Conservation (phyloP, 2,797 vertebrate species). For the Chiloscyllium punctatum region DNA sequence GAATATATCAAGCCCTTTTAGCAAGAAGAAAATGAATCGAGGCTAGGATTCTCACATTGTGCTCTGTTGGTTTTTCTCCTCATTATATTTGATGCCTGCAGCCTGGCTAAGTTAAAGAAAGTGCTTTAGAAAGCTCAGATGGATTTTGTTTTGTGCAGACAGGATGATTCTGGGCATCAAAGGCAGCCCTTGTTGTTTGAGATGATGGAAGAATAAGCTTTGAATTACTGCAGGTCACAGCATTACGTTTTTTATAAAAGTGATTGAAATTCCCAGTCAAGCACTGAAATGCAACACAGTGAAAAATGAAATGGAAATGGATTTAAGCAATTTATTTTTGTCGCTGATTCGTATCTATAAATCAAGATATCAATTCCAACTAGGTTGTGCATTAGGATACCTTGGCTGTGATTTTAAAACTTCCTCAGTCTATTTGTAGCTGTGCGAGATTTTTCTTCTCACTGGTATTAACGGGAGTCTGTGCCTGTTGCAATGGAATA, state of each 20-base stretch:
- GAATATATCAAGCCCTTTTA: slow-evolving; percentile 57
- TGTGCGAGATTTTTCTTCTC: neutral
- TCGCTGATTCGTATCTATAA: neutral
- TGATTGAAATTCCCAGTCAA: neutral
- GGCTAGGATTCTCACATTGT: slow-evolving; percentile 58
- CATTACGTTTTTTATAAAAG: neutral
- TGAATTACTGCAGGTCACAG: slow-evolving; percentile 8
- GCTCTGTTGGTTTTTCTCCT: slow-evolving; percentile 64
- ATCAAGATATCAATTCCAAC: neutral
- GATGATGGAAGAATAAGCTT: neutral
- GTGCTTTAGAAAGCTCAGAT: slow-evolving; percentile 55
- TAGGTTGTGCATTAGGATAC: neutral
- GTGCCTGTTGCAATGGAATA: neutral
- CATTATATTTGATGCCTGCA: slow-evolving; percentile 66
- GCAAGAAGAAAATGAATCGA: slow-evolving; percentile 56
- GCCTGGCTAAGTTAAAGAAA: slow-evolving; percentile 51
- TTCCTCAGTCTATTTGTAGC: neutral
- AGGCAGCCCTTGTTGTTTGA: slow-evolving; percentile 6
- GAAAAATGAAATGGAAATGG: neutral
- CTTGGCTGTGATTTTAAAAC: neutral
- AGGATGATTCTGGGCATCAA: slow-evolving; percentile 26
- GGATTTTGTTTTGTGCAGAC: slow-evolving; percentile 49
- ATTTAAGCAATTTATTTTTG: neutral
- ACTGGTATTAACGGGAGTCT: neutral
- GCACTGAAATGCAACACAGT: neutral